These are phyloP conservation scores for Naja naja DNA, from an alignment of 2,113 vertebrate genomes.

Conservation along the genomic window DNA sequence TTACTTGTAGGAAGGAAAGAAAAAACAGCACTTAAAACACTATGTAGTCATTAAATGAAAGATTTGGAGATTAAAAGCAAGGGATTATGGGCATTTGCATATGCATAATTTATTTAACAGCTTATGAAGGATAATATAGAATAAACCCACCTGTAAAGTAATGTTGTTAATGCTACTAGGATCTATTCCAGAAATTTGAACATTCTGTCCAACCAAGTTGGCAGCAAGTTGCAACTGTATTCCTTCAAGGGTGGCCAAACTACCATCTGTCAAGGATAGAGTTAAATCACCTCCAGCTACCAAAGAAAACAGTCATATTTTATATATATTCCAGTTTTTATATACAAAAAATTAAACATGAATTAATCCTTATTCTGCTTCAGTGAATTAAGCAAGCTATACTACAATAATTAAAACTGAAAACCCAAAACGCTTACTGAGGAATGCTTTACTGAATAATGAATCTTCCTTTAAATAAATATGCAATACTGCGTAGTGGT, in stretches of 20 bases:
- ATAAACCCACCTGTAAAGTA: slow-evolving; percentile 84
- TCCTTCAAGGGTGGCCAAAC: slow-evolving; percentile 90
- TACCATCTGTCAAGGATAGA: slow-evolving; percentile 89
- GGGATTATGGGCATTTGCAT: fast-evolving
- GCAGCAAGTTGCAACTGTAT: slow-evolving; percentile 93
- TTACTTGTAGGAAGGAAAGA: background rate
- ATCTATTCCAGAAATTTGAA: slow-evolving; percentile 96
- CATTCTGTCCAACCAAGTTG: slow-evolving; percentile 91
- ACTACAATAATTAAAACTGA: background rate
- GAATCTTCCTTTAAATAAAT: background rate
- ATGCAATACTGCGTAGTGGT: background rate
- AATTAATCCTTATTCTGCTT: background rate
- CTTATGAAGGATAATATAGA: fast-evolving
- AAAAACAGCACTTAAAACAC: background rate
- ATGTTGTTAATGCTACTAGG: slow-evolving; percentile 94
- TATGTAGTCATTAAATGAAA: background rate
- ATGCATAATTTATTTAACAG: background rate
- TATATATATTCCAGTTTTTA: slow-evolving; percentile 44
- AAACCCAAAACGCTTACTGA: background rate
- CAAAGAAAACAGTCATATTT: slow-evolving; percentile 56
- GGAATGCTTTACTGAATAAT: background rate
- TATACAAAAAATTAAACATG: background rate
- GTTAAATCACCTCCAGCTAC: slow-evolving; percentile 92
- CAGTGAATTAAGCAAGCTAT: background rate
- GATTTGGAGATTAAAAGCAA: background rate